phyloP scores from a whole-genome alignment of 1,140 invertebrate genomes.

The Temnothorax longispinosus region DNA sequence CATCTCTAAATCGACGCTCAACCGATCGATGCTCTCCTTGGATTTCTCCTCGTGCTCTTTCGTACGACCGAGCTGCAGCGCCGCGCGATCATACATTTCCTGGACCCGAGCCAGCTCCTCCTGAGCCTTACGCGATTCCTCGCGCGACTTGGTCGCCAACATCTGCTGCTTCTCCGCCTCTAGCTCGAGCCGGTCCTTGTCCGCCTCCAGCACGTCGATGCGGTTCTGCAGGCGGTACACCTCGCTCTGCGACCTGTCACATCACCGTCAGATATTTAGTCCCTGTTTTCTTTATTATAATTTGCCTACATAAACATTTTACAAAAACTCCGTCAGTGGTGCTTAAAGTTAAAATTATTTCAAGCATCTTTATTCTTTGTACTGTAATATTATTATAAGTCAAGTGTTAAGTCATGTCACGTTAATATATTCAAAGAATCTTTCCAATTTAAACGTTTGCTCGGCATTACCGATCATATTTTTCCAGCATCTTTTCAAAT shows the following conservation, averaged over 20 bases:
- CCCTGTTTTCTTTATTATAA: neutral
- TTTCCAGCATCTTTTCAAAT: constrained; percentile 96
- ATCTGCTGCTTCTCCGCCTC: constrained; percentile 95
- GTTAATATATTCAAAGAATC: neutral
- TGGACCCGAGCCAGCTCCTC: constrained; percentile 93
- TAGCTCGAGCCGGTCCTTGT: constrained; percentile 93
- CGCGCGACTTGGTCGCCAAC: constrained; percentile 91
- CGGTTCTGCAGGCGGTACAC: constrained; percentile 95
- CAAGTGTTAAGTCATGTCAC: neutral
- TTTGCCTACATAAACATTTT: constrained; percentile 7
- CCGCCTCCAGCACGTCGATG: constrained; percentile 93
- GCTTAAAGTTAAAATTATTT: constrained; percentile 8
- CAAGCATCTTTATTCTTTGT: constrained; percentile 21
- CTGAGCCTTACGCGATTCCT: constrained; percentile 94
- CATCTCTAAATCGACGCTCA: constrained; percentile 93
- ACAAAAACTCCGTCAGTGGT: neutral
- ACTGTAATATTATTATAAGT: neutral
- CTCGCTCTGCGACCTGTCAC: constrained; percentile 93
- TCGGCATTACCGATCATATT: constrained; percentile 93
- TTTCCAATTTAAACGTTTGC: neutral
- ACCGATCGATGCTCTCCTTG: constrained; percentile 94
- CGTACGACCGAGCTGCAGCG: constrained; percentile 92
- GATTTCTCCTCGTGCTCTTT: constrained; percentile 97
- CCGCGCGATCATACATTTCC: constrained; percentile 94
- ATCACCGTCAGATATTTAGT: constrained; percentile 55